phyloP scores from a whole-genome alignment of 2,888 invertebrate genomes.

The Cephus runcator region DNA sequence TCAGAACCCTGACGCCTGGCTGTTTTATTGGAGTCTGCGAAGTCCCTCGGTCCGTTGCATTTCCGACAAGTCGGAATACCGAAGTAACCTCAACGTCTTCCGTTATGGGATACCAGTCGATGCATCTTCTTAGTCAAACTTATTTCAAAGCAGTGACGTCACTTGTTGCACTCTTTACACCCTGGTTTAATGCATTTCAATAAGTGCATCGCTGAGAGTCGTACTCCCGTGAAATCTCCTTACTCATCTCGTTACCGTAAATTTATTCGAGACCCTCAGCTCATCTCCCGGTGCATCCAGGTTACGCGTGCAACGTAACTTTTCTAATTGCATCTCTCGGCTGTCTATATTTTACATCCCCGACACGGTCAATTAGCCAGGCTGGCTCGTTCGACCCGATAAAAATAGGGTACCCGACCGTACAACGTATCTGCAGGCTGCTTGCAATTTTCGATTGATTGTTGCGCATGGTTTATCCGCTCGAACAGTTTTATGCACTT shows the following conservation, averaged over 20 bases:
- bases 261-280: neutral
- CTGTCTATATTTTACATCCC: constrained; percentile 1
- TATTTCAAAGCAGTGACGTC: neutral
- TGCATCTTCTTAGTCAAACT: neutral
- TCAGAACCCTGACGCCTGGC: neutral
- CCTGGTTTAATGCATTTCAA: neutral
- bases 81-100: neutral
- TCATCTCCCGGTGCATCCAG: neutral
- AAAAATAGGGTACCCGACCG: neutral
- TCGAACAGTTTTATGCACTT: neutral
- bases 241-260: neutral
- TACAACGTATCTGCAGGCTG: neutral
- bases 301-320: neutral
- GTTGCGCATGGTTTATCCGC: neutral
- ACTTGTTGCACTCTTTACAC: neutral
- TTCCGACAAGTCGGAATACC: neutral
- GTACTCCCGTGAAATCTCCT: neutral
- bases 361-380: constrained; percentile 1
- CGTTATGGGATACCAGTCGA: neutral
- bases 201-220: neutral
- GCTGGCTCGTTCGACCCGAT: neutral
- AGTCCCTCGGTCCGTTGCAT: neutral
- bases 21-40: neutral
- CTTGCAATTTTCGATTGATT: neutral
- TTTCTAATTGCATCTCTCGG: neutral